phyloP scores from a whole-genome alignment of 2,888 invertebrate genomes.

The Physocephala rufipes region DNA sequence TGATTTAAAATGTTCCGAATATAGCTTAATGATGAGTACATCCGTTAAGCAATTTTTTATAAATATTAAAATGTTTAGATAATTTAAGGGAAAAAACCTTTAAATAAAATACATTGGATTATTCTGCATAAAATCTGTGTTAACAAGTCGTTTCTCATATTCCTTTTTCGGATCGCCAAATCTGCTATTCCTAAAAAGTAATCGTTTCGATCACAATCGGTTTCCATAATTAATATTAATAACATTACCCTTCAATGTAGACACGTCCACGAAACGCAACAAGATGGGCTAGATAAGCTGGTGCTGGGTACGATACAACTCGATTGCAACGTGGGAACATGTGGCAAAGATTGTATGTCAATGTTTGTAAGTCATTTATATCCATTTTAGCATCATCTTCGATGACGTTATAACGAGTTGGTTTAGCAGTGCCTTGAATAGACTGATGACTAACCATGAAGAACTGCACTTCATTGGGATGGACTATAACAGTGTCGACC shows the following conservation, averaged over 20 bases:
- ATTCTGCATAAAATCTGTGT: slow-evolving; percentile 67
- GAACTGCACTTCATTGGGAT: slow-evolving; percentile 88
- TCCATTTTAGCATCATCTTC: slow-evolving; percentile 79
- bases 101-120: slow-evolving; percentile 74
- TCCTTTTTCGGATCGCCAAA: slow-evolving; percentile 65
- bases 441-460: slow-evolving; percentile 80
- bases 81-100: too few relatives aligned
- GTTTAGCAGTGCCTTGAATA: slow-evolving; percentile 83
- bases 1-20: too few relatives aligned
- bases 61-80: too few relatives aligned
- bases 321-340: slow-evolving; percentile 85
- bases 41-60: too few relatives aligned
- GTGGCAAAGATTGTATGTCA: slow-evolving; percentile 86
- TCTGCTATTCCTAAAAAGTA: slow-evolving; percentile 20
- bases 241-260: slow-evolving; percentile 59
- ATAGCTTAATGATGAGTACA: too few relatives aligned
- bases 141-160: slow-evolving; percentile 68
- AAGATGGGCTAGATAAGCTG: slow-evolving; percentile 87
- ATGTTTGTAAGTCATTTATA: slow-evolving; percentile 78
- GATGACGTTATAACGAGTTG: slow-evolving; percentile 86
- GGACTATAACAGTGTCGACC: slow-evolving; percentile 85
- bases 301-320: slow-evolving; percentile 86
- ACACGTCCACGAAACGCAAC: slow-evolving; percentile 77
- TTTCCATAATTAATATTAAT: not conserved
- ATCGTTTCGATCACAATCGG: slow-evolving; percentile 8